Percentiles rank a stretch among this genome's conserved stretches.
Evolutionary conservation across 2,113 vertebrate species (phyloP).

Genomic region (Elgaria multicarinata): DNA sequence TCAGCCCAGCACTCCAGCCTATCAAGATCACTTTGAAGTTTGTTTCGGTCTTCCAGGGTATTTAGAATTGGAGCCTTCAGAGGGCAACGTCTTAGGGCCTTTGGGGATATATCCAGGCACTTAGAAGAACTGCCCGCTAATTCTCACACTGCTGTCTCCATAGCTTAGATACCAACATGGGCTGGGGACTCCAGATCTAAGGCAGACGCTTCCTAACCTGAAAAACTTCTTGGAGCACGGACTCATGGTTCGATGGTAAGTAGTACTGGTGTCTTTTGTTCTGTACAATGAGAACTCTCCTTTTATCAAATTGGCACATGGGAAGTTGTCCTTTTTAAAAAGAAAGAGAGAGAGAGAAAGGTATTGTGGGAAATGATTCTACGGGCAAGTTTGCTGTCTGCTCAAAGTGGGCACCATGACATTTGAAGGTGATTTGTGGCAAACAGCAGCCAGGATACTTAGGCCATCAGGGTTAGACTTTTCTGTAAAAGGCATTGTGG

Average conservation of each 20-base stretch:
- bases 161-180: conserved; percentile 97
- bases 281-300: too few species aligned
- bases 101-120: too few species aligned
- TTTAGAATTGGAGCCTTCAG: neutral
- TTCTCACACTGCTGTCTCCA: conserved; percentile 50
- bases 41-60: too few species aligned
- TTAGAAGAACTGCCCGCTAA: conserved; percentile 8
- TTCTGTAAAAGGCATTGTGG: neutral
- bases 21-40: too few species aligned
- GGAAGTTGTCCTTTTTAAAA: neutral
- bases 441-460: neutral
- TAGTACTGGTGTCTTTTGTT: conserved; percentile 50
- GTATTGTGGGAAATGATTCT: neutral
- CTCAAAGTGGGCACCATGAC: too few species aligned
- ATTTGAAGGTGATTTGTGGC: neutral
- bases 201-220: conserved; percentile 97
- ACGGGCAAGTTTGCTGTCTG: neutral
- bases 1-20: too few species aligned
- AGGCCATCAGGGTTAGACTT: neutral
- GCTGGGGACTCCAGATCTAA: conserved; percentile 93
- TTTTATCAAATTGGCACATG: neutral
- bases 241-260: conserved; percentile 95
- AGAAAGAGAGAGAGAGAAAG: neutral
- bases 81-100: neutral
- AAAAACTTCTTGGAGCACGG: conserved; percentile 97